A percentile compares a stretch with the other conserved stretches of the same genome.
Conservation (phyloP, 2,113 vertebrate genomes). For the Condylura cristata region DNA sequence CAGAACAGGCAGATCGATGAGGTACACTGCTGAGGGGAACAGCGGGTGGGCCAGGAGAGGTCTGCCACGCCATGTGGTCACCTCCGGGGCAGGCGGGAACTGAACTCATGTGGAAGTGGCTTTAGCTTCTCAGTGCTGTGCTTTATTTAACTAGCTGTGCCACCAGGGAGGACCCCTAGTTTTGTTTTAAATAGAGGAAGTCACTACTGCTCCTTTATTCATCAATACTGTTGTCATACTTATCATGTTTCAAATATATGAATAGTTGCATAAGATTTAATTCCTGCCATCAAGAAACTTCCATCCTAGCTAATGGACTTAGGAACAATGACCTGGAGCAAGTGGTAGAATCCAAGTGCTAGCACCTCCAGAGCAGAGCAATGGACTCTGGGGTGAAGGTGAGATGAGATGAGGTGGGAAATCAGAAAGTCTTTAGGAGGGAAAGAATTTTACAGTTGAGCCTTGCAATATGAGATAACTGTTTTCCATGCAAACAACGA, state of each 20-base stretch:
- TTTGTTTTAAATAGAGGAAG: neutral
- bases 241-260: neutral
- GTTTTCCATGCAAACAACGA: neutral
- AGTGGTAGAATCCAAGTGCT: neutral
- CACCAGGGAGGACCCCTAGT: no score
- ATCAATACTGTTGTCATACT: neutral
- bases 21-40: no score
- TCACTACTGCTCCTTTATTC: neutral
- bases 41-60: no score
- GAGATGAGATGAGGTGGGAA: neutral
- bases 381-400: neutral
- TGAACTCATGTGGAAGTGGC: no score
- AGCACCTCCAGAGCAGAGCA: neutral
- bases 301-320: neutral
- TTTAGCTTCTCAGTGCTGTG: no score
- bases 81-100: no score
- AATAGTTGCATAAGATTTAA: neutral
- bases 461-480: neutral
- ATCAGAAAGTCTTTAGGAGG: neutral
- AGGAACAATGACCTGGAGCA: neutral
- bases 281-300: conserved; percentile 1
- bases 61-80: no score
- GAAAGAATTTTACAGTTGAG: neutral
- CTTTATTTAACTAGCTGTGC: no score
- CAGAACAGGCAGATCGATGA: no score